Base-by-base conservation (phyloP, 2,888 invertebrate genomes). In the Campoplex nolae region DNA sequence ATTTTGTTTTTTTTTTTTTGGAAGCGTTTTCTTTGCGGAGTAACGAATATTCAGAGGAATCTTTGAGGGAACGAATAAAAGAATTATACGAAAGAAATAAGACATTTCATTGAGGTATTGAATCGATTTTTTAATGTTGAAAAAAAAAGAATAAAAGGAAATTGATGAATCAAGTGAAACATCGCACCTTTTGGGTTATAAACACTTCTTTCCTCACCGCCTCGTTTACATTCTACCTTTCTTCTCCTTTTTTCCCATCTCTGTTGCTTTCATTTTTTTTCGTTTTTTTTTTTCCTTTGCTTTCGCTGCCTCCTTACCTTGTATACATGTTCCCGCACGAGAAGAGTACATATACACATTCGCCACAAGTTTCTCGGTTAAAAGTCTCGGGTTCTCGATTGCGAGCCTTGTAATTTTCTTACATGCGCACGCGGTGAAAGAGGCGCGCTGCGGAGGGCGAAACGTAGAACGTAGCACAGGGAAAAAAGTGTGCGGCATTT, bases 351-450 rank as follows among this genome's bases (percentile, higher is more conserved):
- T 62, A 58, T 67, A 54, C 48, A 65, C 71, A 70, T 71, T 75
- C 56, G 48, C 80, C 58, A 68, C 56, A 54, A 56, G 84, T 84
- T 75, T 84, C 80, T 80, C 75, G 73, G 75, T 80, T 70, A 70
- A 84, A 75, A 71, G 80, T 75, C 74, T 74, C 67, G 48, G 67
- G 75, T 62, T 71, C 80, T 73, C 87, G 87, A 89, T 85, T 80
- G 81, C 88, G 87, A 88, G 88, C 86, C 89, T 89, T 89, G 87
- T 89, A 89, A 89, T 89, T 89, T 89, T 88, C 89, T 88, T 76
- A 71, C 80, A 76, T 79, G 84, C 74, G 74, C 74, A 73, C 71
- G 38, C 78, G 42, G 70, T 42, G 35, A 32, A 32, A 38, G 73
- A 45, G 45, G 68, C 23, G 23, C 23, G 23, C 62, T 62, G 62